Evolutionary conservation across 37 sponge, comb jelly and placozoan species (phyloP), one percentile per base, ranked within the genome.

Genomic region (Haliclona indistincta): DNA sequence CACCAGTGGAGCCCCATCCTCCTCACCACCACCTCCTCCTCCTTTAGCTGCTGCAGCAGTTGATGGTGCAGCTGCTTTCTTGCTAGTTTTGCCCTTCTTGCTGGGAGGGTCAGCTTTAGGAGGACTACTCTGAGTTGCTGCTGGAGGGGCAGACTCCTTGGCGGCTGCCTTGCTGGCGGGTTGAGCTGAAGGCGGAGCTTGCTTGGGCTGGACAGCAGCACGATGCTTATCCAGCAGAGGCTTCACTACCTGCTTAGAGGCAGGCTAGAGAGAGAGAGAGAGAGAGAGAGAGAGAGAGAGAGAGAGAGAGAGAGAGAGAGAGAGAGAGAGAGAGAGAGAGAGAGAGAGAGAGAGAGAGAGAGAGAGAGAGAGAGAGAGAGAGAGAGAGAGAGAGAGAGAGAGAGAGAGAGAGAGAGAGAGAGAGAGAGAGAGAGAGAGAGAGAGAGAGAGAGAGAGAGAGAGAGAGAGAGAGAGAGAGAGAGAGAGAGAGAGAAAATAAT

Each of bases 161-260:
- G 67, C 17, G 68, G 53, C 54, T 2, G 74, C 55, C 51, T 34
- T 20, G 60, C 6, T 43, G 47, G 44, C n/a, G n/a, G 70, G 1
- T 28, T 61, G 8, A n/a, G 63, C 28, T 33, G 36, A 26, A 4
- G 63, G 13, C 10, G 36, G 54, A 10, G 60, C 56, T 20, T 52
- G 29, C 0, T 78, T 60, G 29, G 89, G 68, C 0, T 84, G 65
- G 1, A 41, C 43, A 38, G 91, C 30, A 6, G 84, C 25, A 0
- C 43, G 68, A 55, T 70, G 54, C 47, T 91, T 91, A 25, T 91
- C 92, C 33, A 91, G 40, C 15, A 91, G 38, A 26, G 63, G 73
- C 30, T 53, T 60, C 15, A 91, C 76, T 2, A 45, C 68, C 32
- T 88, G 85, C 51, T 83, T 91, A 35, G 92, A 91, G 43, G 89